Base-by-base conservation (phyloP, 2,113 vertebrate genomes). In the Sceloporus undulatus region DNA sequence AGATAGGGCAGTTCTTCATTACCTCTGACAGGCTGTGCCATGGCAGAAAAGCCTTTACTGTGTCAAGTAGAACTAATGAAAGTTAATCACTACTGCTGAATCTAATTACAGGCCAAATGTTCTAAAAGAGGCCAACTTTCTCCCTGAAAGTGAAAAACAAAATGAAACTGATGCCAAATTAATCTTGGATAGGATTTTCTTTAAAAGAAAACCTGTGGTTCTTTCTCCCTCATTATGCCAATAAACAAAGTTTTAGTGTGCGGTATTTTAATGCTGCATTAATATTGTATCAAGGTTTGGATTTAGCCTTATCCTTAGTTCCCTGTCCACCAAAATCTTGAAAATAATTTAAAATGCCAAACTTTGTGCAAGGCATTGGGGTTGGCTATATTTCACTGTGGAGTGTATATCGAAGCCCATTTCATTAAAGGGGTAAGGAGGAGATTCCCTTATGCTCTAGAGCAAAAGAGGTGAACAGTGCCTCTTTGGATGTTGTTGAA, bases 1-100 rank as follows among this genome's bases (percentile, higher is more conserved):
- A 88, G 18, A 9, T 29, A 11, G 59, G 79, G 14, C 2, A 16
- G 10, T 6, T 86, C 8, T 3, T 66, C 68, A n/a, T 82, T 42
- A 40, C 0, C 71, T 86, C 82, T 86, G 25, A 86, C 21, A 48
- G 71, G 2, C 71, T 68, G 0, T 79, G 42, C 2, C 59, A 9
- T 3, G 8, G 18, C 34, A 87, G 74, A 25, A 2, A 23, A 42
- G 62, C 74, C 29, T 16, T 54, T 70, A 16, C 23, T 34, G 13
- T 78, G 74, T 62, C 81, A 88, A 73, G 27, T 56, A 76, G 48
- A 90, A 1, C 42, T 79, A 82, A 89, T 29, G 79, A 79, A 91
- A 71, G 1, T 14, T 62, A 25, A 85, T 85, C 78, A 40, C 42
- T 29, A 40, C 59, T 4, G 71, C 23, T 66, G 78, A 70, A 89